Base-by-base conservation (phyloP, 2,113 vertebrate genomes). In the Apodemus speciosus region DNA sequence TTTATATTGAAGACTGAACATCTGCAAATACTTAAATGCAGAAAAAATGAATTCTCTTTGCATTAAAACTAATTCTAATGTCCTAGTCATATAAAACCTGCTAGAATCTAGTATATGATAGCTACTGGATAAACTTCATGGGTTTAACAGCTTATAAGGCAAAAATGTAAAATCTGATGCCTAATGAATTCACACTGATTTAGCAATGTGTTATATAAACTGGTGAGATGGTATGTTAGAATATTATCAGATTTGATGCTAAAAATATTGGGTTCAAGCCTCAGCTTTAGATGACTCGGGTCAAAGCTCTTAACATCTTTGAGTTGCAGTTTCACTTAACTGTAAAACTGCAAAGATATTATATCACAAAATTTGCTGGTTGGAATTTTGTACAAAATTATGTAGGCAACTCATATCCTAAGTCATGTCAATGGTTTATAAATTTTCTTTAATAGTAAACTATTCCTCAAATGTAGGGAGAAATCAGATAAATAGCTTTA, bases 71-170 rank as follows among this genome's bases (percentile, higher is more conserved):
- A 88, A 58, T 85, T 88, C 35, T 92, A 81, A 85, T 43, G 71
- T 3, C 62, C 49, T 46, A 53, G 25, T 88, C 88, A 84, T 73
- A 79, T 90, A 69, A 85, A 81, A 79, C 53, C 21, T 77, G 40
- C 46, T 69, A 72, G 23, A 88, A 93, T 73, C n/a, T 35, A 88
- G 85, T 21, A 93, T 49, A 62, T 49, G 73, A 43, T 15, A 18
- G 60, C 60, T 93, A 49, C 25, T 83, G 21, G 73, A 56, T 85
- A 21, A 43, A 9, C 30, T 81, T 2, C 60, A 92, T 64, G 30
- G 14, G 13, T 89, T 90, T 83, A 90, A 95, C 40, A 94, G 56
- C 11, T 89, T 95, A 83, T 88, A 92, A 94, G 95, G 68, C 38
- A 73, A 94, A 83, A 85, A 85, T 69, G 18, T 60, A 85, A 94